Conservation (phyloP, 2,113 vertebrate species). For the Perca flavescens region DNA sequence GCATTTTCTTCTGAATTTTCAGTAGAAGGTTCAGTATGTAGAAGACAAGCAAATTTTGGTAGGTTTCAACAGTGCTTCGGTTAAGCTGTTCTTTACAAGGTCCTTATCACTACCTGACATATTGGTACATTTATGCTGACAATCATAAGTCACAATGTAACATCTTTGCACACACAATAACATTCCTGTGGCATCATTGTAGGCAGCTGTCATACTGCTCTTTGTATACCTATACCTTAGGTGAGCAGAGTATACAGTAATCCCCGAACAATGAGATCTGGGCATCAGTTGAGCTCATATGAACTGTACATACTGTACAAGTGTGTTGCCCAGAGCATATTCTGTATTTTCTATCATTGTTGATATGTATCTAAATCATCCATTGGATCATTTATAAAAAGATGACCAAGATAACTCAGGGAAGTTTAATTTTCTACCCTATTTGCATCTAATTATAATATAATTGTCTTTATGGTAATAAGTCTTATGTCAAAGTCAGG, state of each 20-base stretch:
- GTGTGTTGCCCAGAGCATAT: not conserved
- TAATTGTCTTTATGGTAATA: not conserved
- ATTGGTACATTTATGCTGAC: conserved; percentile 5
- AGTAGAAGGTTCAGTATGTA: not conserved
- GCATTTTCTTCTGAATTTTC: not conserved
- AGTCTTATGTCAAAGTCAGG: not conserved
- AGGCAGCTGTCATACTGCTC: not conserved
- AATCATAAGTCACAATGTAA: conserved; percentile 4
- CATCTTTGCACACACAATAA: conserved; percentile 8
- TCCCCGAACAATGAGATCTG: not conserved
- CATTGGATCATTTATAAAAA: not conserved
- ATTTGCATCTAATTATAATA: not conserved
- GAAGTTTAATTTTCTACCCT: not conserved
- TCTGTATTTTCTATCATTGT: not conserved
- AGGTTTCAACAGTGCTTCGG: not conserved
- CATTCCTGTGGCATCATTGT: not conserved
- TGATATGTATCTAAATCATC: not conserved
- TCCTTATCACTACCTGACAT: conserved; percentile 24
- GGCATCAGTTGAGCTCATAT: not conserved
- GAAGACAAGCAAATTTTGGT: not conserved
- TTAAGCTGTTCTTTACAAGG: not conserved
- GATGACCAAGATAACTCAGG: not conserved
- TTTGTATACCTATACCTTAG: not conserved
- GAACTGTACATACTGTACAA: not conserved
- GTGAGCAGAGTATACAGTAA: not conserved